Conservation (phyloP, 1,140 invertebrate species). For the Ephestia elutella region DNA sequence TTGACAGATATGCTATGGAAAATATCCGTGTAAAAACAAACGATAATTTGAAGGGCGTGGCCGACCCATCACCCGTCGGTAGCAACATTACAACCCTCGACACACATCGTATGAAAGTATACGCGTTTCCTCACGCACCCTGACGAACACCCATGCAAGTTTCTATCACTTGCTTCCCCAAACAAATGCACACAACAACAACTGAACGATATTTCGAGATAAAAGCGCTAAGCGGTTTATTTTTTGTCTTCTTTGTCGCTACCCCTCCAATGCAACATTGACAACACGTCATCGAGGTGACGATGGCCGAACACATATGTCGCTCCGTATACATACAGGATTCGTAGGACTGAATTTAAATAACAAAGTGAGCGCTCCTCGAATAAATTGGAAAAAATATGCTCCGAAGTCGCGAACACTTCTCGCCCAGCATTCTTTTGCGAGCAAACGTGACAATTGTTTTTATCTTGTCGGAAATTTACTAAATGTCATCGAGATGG, state of each 20-base stretch:
- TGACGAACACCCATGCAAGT: conserved; percentile 21
- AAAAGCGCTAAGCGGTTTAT: conserved; percentile 65
- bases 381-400: conserved; percentile 28
- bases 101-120: conserved; percentile 25
- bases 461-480: conserved; percentile 46
- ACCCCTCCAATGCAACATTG: conserved; percentile 33
- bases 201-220: conserved; percentile 45
- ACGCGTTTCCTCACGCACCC: conserved; percentile 20
- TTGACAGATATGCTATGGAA: neutral
- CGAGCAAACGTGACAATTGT: conserved; percentile 31
- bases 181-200: conserved; percentile 22
- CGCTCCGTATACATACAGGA: conserved; percentile 23
- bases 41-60: conserved; percentile 53
- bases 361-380: conserved; percentile 36
- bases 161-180: conserved; percentile 43
- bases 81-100: conserved; percentile 37
- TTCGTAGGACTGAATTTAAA: conserved; percentile 40
- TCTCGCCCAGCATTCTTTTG: conserved; percentile 30
- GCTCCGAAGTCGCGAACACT: conserved; percentile 19
- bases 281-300: conserved; percentile 31
- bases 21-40: conserved; percentile 30
- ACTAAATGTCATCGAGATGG: conserved; percentile 46
- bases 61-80: conserved; percentile 38
- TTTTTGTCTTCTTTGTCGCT: conserved; percentile 59
- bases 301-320: conserved; percentile 34